Percentiles rank a stretch among this genome's conserved stretches.
These are phyloP conservation scores for Grammomys surdaster DNA, from an alignment of 2,113 vertebrate genomes.

Conservation along the genomic window DNA sequence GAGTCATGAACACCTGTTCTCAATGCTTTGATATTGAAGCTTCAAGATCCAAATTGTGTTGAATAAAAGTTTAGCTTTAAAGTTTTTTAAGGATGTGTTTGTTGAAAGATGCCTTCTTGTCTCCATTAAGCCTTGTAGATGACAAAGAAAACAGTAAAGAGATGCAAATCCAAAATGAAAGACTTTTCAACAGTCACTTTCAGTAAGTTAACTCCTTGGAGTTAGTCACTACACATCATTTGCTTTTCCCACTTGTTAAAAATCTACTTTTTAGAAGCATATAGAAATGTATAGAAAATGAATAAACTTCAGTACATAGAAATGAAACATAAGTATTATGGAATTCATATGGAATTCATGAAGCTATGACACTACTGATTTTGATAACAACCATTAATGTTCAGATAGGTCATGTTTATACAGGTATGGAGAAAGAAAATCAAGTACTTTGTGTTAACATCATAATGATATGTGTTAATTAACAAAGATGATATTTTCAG, in stretches of 20 bases:
- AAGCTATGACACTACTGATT: background rate
- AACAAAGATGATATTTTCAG: background rate
- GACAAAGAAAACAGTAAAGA: background rate
- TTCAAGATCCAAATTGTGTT: constrained; percentile 10
- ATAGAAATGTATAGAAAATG: background rate
- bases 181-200: background rate
- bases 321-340: background rate
- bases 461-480: background rate
- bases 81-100: background rate
- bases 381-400: background rate
- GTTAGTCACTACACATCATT: background rate
- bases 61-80: background rate
- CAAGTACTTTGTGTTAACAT: background rate
- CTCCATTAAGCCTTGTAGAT: constrained; percentile 7
- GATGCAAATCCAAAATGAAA: background rate
- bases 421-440: background rate
- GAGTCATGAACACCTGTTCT: constrained; percentile 51
- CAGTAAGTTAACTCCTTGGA: background rate
- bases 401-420: background rate
- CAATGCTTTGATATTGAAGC: background rate
- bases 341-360: background rate
- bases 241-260: constrained; percentile 11
- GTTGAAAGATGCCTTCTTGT: background rate
- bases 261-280: background rate
- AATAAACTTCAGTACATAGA: background rate